Conservation (phyloP, 1,140 invertebrate genomes). For the Heliconius eleuchia region DNA sequence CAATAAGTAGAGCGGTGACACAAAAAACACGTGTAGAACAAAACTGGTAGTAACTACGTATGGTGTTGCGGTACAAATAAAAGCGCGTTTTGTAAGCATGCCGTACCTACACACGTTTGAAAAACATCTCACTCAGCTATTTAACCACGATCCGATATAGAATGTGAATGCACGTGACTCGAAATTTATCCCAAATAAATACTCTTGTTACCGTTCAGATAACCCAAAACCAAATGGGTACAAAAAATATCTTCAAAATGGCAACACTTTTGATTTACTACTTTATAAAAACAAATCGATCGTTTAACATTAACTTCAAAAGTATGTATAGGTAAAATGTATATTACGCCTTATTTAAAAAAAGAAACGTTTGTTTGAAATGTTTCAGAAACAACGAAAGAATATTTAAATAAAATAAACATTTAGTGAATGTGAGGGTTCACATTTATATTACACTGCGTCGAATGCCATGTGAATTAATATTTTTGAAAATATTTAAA, state of each 20-base stretch:
- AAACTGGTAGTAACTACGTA: not conserved
- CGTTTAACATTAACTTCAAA: too few relatives aligned
- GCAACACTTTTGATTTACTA: too few relatives aligned
- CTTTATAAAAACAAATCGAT: too few relatives aligned
- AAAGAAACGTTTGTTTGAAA: too few relatives aligned
- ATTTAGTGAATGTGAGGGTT: too few relatives aligned
- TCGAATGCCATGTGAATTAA: not conserved
- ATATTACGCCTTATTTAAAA: too few relatives aligned
- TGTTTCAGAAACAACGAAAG: too few relatives aligned
- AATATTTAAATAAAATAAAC: too few relatives aligned
- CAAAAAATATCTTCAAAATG: too few relatives aligned
- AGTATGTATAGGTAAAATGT: too few relatives aligned
- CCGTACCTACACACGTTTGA: constrained; percentile 36
- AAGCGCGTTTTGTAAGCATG: constrained; percentile 10
- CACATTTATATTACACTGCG: not conserved
- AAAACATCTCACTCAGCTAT: constrained; percentile 43
- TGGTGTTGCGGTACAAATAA: not conserved
- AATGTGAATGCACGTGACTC: constrained; percentile 32
- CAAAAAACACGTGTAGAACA: not conserved
- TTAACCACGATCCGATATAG: constrained; percentile 45
- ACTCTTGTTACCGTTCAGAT: constrained; percentile 21
- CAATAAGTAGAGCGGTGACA: constrained; percentile 1
- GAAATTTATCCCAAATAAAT: constrained; percentile 16
- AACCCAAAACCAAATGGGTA: not conserved
- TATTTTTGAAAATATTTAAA: constrained; percentile 1